Evolutionary conservation across 2,888 invertebrate genomes (phyloP).

Genomic region (Rotaria magnacalcarata): DNA sequence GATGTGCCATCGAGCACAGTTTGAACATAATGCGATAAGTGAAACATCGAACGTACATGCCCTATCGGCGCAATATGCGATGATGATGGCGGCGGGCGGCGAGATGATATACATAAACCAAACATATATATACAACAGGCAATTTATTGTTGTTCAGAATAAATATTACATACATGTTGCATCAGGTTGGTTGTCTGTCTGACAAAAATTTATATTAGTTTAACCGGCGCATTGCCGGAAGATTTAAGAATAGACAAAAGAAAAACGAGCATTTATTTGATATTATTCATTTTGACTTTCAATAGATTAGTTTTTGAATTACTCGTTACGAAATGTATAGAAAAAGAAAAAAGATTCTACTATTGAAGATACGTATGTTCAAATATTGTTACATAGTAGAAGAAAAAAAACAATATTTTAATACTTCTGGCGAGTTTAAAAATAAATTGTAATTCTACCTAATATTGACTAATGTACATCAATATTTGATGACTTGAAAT

Average conservation of each 20-base stretch:
- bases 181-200: slow-evolving; percentile 23
- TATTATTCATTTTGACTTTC: too few relatives aligned
- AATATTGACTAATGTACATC: too few relatives aligned
- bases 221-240: not conserved
- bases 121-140: slow-evolving; percentile 26
- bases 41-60: not conserved
- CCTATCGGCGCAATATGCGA: not conserved
- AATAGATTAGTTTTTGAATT: too few relatives aligned
- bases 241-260: not conserved
- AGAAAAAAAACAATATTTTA: too few relatives aligned
- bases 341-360: too few relatives aligned
- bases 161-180: slow-evolving; percentile 10
- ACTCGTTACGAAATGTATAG: too few relatives aligned
- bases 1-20: slow-evolving; percentile 13
- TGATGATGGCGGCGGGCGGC: not conserved
- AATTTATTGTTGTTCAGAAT: not conserved
- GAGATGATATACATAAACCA: not conserved
- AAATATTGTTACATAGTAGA: too few relatives aligned
- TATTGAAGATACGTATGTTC: too few relatives aligned
- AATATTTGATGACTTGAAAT: too few relatives aligned
- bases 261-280: not conserved
- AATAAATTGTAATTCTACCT: too few relatives aligned
- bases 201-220: not conserved
- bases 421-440: too few relatives aligned
- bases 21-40: slow-evolving; percentile 31